Percentiles rank a stretch among this genome's conserved stretches.
These are phyloP conservation scores for Habrosyne pyritoides DNA, from an alignment of 2,888 invertebrate species.

Conservation along the genomic window DNA sequence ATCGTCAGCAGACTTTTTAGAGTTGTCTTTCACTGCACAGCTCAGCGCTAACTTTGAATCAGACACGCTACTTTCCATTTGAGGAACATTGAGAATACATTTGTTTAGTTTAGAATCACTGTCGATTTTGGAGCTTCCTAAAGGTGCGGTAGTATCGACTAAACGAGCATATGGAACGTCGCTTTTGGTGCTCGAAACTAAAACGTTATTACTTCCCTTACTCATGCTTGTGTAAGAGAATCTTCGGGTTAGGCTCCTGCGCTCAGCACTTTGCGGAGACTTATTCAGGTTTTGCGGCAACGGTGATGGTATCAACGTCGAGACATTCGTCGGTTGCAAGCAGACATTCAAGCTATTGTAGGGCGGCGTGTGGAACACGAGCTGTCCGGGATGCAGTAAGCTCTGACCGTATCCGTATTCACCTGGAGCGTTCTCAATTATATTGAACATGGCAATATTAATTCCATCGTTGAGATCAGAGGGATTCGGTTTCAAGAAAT, in stretches of 20 bases:
- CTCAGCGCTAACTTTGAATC: conserved; percentile 93
- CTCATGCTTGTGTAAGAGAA: conserved; percentile 78
- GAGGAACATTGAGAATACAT: conserved; percentile 81
- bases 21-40: conserved; percentile 84
- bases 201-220: conserved; percentile 72
- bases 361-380: conserved; percentile 95
- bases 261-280: conserved; percentile 69
- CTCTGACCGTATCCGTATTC: conserved; percentile 98
- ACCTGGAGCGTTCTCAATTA: conserved; percentile 87
- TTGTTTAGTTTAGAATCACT: conserved; percentile 88
- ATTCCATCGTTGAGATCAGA: conserved; percentile 92
- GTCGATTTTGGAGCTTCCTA: conserved; percentile 85
- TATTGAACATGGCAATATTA: conserved; percentile 91
- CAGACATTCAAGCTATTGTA: conserved; percentile 91
- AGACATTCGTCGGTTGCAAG: conserved; percentile 85
- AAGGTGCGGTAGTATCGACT: conserved; percentile 86
- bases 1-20: conserved; percentile 65
- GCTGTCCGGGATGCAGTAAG: conserved; percentile 92
- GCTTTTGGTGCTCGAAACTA: conserved; percentile 76
- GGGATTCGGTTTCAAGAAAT: conserved; percentile 93
- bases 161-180: conserved; percentile 93
- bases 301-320: conserved; percentile 72
- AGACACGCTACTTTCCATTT: conserved; percentile 91
- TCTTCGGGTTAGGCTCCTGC: conserved; percentile 71
- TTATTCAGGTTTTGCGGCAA: conserved; percentile 68